phyloP scores from a whole-genome alignment of 1,140 invertebrate genomes.

The Helicoverpa zea region DNA sequence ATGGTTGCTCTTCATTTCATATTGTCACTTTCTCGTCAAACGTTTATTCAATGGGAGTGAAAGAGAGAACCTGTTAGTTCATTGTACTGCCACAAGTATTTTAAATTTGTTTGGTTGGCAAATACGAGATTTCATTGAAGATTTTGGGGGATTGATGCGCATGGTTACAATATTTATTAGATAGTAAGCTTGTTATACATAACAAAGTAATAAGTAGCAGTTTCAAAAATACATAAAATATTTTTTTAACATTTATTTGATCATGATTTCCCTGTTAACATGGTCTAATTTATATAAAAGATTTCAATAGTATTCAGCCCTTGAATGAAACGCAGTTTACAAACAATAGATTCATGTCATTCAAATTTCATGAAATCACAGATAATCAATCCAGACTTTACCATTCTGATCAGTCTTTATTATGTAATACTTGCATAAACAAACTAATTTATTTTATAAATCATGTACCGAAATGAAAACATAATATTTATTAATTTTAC shows the following conservation, averaged over 20 bases:
- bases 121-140: slow-evolving; percentile 48
- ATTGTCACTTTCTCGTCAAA: slow-evolving; percentile 38
- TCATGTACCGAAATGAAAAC: too few species aligned
- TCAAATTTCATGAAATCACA: background rate
- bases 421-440: too few species aligned
- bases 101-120: slow-evolving; percentile 43
- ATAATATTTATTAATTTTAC: too few species aligned
- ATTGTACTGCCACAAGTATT: slow-evolving; percentile 31
- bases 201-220: background rate
- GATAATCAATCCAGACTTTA: too few species aligned
- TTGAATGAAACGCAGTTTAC: slow-evolving; percentile 16
- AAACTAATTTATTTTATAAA: too few species aligned
- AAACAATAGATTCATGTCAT: slow-evolving; percentile 14
- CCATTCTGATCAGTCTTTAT: too few species aligned
- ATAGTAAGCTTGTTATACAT: background rate
- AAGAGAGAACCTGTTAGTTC: slow-evolving; percentile 56
- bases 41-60: slow-evolving; percentile 32
- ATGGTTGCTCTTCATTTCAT: slow-evolving; percentile 54
- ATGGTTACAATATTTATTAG: slow-evolving; percentile 22
- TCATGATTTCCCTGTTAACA: too few species aligned
- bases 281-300: background rate
- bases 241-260: background rate
- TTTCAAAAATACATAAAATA: background rate
- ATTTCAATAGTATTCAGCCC: slow-evolving; percentile 10
- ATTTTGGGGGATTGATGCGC: slow-evolving; percentile 16